Evolutionary conservation across 2,797 vertebrate species (phyloP), one percentile per base, ranked within the genome.

Genomic region (Serranus cabrilla): DNA sequence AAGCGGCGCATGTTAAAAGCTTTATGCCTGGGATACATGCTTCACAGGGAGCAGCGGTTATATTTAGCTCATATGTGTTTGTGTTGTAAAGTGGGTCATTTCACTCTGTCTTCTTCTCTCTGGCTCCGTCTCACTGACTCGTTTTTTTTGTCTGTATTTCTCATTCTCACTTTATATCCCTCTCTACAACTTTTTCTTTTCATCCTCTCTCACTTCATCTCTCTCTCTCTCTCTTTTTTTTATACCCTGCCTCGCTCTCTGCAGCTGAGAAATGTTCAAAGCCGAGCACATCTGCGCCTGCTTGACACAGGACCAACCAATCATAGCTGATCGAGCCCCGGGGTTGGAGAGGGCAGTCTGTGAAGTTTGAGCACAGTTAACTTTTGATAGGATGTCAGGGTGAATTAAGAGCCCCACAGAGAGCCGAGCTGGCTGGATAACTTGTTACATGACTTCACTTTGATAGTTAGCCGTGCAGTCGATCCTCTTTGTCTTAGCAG

Each of bases 361-460:
- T 62, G 75, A 84, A 90, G 87, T 91, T 87, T 54, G 75, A 89
- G 71, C 76, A 18, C 78, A 69, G 85, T 90, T 83, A 81, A 91
- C 89, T 88, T 90, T 82, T 85, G 87, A 88, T 86, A 55, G 83
- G 81, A 86, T 88, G 87, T 91, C 92, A 84, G 70, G 83, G 67
- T 84, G 81, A 78, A 82, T 91, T 87, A 89, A 78, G 51, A 69
- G 78, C 39, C 61, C 23, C 27, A 54, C 43, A 16, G 27, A 52
- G 65, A 84, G 51, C 42, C 39, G 45, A 9, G 70, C 76, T 68
- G 58, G 45, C 65, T 20, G 55, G 42, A 65, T 72, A 68, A 76
- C 72, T 69, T 45, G 23, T 72, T 45, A 55, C 72, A 63, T 49
- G 52, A 45, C 67, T 74, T 76, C 69, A 27, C 46, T 86, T 80